Percentiles rank a stretch among this genome's conserved stretches.
Evolutionary conservation across 2,888 invertebrate genomes (phyloP).

Genomic region (Cataglyphis livida): DNA sequence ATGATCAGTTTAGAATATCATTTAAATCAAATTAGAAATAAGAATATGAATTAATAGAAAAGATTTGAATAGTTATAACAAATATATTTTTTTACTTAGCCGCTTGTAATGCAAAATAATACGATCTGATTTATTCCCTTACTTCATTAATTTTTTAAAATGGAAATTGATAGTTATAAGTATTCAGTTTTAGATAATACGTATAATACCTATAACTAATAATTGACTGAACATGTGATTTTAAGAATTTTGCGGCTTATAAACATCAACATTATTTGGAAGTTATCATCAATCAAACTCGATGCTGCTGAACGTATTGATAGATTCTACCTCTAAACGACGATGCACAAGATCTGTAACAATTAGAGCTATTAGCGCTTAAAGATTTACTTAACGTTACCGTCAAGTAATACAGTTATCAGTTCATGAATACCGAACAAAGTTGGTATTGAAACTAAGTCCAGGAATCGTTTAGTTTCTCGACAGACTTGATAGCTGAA

Average conservation of each 20-base stretch:
- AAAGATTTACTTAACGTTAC: slow-evolving; percentile 83
- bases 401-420: slow-evolving; percentile 82
- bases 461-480: slow-evolving; percentile 72
- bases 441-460: slow-evolving; percentile 64
- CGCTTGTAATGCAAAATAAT: background rate
- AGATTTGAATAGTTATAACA: slow-evolving; percentile 1
- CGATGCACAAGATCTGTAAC: slow-evolving; percentile 78
- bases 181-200: background rate
- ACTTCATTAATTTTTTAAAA: background rate
- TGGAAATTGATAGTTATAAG: background rate
- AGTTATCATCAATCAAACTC: slow-evolving; percentile 5
- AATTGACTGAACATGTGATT: background rate
- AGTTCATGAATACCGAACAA: slow-evolving; percentile 55
- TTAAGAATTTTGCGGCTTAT: background rate
- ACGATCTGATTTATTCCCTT: background rate
- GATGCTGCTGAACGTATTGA: background rate
- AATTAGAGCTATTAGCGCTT: slow-evolving; percentile 82
- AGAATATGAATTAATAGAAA: slow-evolving; percentile 69
- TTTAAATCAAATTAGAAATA: slow-evolving; percentile 77
- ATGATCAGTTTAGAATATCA: slow-evolving; percentile 78
- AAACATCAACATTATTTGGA: background rate
- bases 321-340: slow-evolving; percentile 1
- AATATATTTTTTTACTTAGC: background rate
- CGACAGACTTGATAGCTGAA: slow-evolving; percentile 64
- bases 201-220: background rate